Conservation (phyloP, 2,888 invertebrate genomes). For the Mamestra brassicae region DNA sequence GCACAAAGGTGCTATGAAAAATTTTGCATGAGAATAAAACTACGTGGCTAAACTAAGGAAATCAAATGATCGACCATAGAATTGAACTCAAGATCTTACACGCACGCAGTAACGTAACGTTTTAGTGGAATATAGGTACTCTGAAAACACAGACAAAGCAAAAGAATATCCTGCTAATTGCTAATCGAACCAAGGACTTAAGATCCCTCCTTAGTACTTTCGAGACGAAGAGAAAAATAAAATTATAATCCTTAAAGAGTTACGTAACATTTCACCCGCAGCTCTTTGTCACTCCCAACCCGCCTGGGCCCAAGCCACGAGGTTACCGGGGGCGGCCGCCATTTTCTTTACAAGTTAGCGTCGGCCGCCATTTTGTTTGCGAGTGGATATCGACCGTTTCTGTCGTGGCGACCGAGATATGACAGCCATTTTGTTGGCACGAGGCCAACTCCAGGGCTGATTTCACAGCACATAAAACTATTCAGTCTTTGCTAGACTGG, state of each 20-base stretch:
- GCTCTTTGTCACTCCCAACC: conserved; percentile 3
- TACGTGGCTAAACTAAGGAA: not conserved
- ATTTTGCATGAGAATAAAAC: not conserved
- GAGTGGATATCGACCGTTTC: not conserved
- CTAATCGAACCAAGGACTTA: not conserved
- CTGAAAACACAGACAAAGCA: not conserved
- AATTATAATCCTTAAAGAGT: not conserved
- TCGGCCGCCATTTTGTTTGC: conserved; percentile 29
- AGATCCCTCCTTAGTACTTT: not conserved
- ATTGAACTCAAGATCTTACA: conserved; percentile 9
- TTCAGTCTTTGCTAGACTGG: not conserved
- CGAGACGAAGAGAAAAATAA: not conserved
- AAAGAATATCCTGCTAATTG: not conserved
- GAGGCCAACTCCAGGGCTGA: not conserved
- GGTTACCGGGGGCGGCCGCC: not conserved
- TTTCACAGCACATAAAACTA: not conserved
- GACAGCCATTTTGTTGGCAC: not conserved
- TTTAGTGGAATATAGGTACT: not conserved
- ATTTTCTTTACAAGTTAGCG: conserved; percentile 6
- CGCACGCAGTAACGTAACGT: not conserved
- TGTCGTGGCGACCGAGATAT: not conserved
- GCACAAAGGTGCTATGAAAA: not conserved
- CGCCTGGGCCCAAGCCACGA: no score
- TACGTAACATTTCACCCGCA: not conserved
- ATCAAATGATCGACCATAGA: not conserved